A percentile compares a stretch with the other conserved stretches of the same genome.
These are phyloP conservation scores for Brienomyrus longianalis DNA, from an alignment of 2,113 vertebrate genomes.

Conservation along the genomic window DNA sequence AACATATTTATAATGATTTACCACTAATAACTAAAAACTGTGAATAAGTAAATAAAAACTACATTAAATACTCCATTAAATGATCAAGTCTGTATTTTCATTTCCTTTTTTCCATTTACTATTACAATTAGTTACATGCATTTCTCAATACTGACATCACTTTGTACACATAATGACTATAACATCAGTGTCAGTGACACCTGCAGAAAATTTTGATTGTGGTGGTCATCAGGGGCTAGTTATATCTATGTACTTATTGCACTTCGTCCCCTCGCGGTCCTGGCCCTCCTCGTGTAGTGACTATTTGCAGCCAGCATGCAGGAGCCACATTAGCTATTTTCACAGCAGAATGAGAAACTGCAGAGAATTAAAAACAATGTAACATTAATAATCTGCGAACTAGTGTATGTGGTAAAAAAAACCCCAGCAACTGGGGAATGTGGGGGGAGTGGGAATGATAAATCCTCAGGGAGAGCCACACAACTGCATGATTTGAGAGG, in stretches of 20 bases:
- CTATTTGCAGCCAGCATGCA: neutral
- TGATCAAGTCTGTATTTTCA: neutral
- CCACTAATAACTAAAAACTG: neutral
- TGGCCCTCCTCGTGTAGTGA: neutral
- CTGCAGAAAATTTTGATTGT: neutral
- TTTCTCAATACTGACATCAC: neutral
- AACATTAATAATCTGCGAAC: neutral
- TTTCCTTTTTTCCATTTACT: neutral
- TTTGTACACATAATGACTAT: neutral
- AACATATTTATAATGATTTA: neutral
- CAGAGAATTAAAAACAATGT: neutral
- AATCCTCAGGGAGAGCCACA: neutral
- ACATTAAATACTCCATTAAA: neutral
- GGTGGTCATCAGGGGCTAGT: neutral
- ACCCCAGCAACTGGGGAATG: neutral
- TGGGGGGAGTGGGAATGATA: neutral
- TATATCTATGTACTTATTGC: neutral
- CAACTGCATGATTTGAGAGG: neutral
- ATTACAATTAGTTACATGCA: neutral
- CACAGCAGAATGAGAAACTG: neutral
- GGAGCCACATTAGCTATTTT: neutral
- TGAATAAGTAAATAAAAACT: neutral
- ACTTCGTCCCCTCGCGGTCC: neutral
- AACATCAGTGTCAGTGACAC: neutral
- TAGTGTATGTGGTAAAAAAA: neutral